Evolutionary conservation across 53 echinoderm and acorn worm species (phyloP), one percentile per base, ranked within the genome.

Genomic region (Echinarachnius parma): DNA sequence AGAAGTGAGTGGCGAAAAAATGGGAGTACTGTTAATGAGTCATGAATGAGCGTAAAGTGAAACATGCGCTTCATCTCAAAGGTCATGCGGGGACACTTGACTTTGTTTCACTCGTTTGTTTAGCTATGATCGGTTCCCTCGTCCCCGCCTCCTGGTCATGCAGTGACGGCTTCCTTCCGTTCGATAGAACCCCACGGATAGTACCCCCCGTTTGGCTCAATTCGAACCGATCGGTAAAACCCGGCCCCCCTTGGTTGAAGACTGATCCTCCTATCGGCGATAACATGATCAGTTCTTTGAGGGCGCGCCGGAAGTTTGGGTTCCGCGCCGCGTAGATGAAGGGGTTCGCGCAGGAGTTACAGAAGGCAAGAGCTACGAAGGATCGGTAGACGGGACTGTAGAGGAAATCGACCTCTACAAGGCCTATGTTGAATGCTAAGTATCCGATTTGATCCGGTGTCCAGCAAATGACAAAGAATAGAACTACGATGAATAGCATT

Each of bases 391-490:
- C 61, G 3, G 59, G 64, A 31, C 84, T 87, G 55, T 58, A 53
- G 2, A 91, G 28, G 57, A 91, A 94, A 48, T 55, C 61, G 4
- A 81, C 80, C 22, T 81, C 77, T 28, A 79, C 55, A 9, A 84
- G 72, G 31, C 84, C 94, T 20, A 94, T 55, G 64, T 94, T 90
- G 27, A 80, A 87, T 9, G 84, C 69, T 14, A 84, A 56, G 29
- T 84, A 94, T 34, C 78, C 79, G 4, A 91, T 54, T 74, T 94
- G 94, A 60, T 94, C 94, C 4, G 94, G 94, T 36, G 91, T 75
- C 94, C 94, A 94, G 60, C 94, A 94, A n/a, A 94, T 66, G 21
- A 81, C 81, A 61, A 94, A 94, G 31, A 76, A 84, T 7, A 91
- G 66, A 13, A 94, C 81, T 1, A 94, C 90, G 24, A 94, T 59